Conservation (phyloP, 2,888 invertebrate genomes). For the Epistrophe eligans region DNA sequence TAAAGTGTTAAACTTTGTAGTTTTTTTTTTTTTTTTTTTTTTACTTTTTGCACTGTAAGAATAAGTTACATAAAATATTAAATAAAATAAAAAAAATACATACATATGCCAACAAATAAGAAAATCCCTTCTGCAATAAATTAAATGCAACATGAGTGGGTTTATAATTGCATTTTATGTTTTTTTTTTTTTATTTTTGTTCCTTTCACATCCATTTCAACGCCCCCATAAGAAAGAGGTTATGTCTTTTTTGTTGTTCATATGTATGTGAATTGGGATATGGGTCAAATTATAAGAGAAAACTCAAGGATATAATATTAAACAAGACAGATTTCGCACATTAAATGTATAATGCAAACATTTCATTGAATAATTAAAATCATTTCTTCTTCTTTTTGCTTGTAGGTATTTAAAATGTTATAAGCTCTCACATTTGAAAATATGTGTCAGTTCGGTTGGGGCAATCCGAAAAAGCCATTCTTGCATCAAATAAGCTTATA, state of each 20-base stretch:
- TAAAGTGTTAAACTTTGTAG: slow-evolving; percentile 9
- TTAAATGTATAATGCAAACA: slow-evolving; percentile 53
- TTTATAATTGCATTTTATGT: slow-evolving; percentile 60
- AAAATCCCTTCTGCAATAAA: slow-evolving; percentile 49
- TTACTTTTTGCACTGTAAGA: neutral
- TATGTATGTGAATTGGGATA: slow-evolving; percentile 4
- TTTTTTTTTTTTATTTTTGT: neutral
- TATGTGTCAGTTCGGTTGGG: slow-evolving; percentile 15
- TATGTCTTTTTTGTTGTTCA: slow-evolving; percentile 14
- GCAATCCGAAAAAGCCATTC: slow-evolving; percentile 15
- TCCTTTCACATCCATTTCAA: slow-evolving; percentile 41
- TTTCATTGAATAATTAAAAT: slow-evolving; percentile 58
- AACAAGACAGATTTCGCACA: slow-evolving; percentile 21
- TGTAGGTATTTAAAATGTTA: slow-evolving; percentile 12
- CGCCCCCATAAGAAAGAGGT: slow-evolving; percentile 35
- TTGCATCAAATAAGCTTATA: slow-evolving; percentile 3
- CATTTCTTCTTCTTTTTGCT: slow-evolving; percentile 17
- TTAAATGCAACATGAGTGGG: slow-evolving; percentile 61
- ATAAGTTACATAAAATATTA: slow-evolving; percentile 11
- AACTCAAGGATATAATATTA: slow-evolving; percentile 32
- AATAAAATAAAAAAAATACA: neutral
- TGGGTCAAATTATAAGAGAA: slow-evolving; percentile 44
- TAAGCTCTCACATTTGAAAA: slow-evolving; percentile 19
- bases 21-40: neutral
- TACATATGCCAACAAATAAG: slow-evolving; percentile 15